Base-by-base conservation (phyloP, 1,140 invertebrate genomes). In the Drosophila athabasca region DNA sequence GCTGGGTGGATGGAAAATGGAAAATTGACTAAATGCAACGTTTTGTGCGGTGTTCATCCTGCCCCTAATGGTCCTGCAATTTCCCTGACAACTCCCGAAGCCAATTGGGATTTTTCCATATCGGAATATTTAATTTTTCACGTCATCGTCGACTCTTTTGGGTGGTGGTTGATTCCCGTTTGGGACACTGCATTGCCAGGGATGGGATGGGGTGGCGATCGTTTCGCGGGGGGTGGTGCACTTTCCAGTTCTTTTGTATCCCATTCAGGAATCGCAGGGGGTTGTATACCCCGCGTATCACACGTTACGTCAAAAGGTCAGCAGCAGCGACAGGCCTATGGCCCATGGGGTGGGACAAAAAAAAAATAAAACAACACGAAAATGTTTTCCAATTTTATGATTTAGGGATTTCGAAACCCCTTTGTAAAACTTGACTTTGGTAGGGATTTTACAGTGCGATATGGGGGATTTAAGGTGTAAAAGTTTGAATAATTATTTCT, bases 21-120 rank as follows among this genome's bases (percentile, higher is more conserved):
- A 85, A 85, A 85, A 82, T 78, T 82, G 78, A 85, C 78, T 81
- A 87, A 85, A 87, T 85, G 73, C 81, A 74, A 82, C 81, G 74
- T 70, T 75, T 74, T 78, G 59, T 78, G 59, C 8, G 31, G 59
- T 59, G 77, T 81, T 74, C 59, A 8, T 22, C 39, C 17, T 11
- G 17, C 41, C 35, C 57, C 79, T 78, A 83, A 83, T 83, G 62
- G 74, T 69, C 35, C 1, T 39, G 35, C 62, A 81, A 81, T 87
- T 85, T 85, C 78, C 58, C 54, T 62, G 57, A 19, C 45, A 55
- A 60, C 71, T 57, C 52, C 31, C 46, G 31, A 61, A 44, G 44
- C 82, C 61, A 82, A 83, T 77, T 70, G 82, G 73, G 39, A 61
- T 31, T 79, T 83, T 84, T 76, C 61, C 60, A 70, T 75, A 76